These are phyloP conservation scores for Schlechtendalia chinensis DNA, from an alignment of 1,140 invertebrate genomes.

Conservation along the genomic window DNA sequence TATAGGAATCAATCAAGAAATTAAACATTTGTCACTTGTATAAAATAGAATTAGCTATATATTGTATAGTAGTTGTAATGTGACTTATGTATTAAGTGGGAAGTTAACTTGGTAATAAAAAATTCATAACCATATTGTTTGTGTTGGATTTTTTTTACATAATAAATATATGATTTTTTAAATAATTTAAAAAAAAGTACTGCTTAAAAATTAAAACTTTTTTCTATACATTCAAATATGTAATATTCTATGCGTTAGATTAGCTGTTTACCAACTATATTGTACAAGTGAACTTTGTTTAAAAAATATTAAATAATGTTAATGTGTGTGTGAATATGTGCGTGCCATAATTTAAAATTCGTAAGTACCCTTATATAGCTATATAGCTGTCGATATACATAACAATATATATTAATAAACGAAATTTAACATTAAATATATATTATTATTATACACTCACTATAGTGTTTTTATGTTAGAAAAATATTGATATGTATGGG, in stretches of 20 bases:
- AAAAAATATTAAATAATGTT: not conserved
- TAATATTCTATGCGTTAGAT: not conserved
- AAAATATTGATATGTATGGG: slow-evolving; percentile 48
- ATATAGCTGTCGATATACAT: not conserved
- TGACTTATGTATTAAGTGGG: too few species aligned
- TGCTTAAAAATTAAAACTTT: not conserved
- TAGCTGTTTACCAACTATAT: not conserved
- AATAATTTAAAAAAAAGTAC: not conserved
- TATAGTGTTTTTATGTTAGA: slow-evolving; percentile 1
- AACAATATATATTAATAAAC: not conserved
- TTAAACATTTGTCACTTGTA: too few species aligned
- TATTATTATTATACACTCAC: not conserved
- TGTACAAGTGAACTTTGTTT: not conserved
- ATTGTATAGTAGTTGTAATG: too few species aligned
- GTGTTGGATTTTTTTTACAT: not conserved
- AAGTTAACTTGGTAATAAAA: not conserved
- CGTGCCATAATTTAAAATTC: slow-evolving; percentile 32
- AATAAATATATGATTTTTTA: not conserved
- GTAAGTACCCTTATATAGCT: slow-evolving; percentile 20
- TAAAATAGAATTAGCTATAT: too few species aligned
- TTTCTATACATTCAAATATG: not conserved
- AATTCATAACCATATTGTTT: not conserved
- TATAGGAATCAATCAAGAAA: not conserved
- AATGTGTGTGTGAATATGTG: not conserved
- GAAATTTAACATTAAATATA: slow-evolving; percentile 10